Evolutionary conservation across 2,888 invertebrate species (phyloP).

Genomic region (Trachelus troglodyta): DNA sequence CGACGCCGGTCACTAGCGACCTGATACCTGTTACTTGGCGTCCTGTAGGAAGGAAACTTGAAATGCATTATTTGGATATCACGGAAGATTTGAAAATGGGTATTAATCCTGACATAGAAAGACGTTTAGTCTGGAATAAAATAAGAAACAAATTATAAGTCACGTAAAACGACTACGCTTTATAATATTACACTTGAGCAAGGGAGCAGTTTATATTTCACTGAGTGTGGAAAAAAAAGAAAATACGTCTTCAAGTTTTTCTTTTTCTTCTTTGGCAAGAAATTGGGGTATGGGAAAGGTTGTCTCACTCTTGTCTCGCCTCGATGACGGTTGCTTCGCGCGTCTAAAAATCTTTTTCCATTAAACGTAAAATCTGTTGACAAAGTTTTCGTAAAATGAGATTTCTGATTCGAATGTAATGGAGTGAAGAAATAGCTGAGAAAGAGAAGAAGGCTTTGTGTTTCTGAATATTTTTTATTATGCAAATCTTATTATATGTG

Average conservation of each 20-base stretch:
- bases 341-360: neutral
- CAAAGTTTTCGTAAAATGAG: neutral
- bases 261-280: neutral
- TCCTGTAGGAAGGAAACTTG: conserved; percentile 36
- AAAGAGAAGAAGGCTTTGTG: neutral
- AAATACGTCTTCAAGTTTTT: neutral
- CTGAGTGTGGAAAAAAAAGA: neutral
- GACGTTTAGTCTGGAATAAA: conserved; percentile 19
- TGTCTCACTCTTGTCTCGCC: neutral
- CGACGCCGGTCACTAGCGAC: conserved; percentile 45
- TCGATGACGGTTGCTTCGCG: neutral
- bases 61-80: conserved; percentile 47
- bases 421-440: neutral
- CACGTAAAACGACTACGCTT: neutral
- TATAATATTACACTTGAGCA: neutral
- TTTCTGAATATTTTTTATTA: neutral
- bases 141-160: conserved; percentile 34
- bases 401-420: neutral
- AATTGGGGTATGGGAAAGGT: neutral
- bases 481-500: neutral
- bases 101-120: conserved; percentile 24
- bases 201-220: neutral
- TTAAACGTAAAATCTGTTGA: neutral
- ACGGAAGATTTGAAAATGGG: conserved; percentile 41
- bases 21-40: conserved; percentile 46